Base-by-base conservation (phyloP, 1,140 invertebrate genomes). In the Leptinotarsa defecta region DNA sequence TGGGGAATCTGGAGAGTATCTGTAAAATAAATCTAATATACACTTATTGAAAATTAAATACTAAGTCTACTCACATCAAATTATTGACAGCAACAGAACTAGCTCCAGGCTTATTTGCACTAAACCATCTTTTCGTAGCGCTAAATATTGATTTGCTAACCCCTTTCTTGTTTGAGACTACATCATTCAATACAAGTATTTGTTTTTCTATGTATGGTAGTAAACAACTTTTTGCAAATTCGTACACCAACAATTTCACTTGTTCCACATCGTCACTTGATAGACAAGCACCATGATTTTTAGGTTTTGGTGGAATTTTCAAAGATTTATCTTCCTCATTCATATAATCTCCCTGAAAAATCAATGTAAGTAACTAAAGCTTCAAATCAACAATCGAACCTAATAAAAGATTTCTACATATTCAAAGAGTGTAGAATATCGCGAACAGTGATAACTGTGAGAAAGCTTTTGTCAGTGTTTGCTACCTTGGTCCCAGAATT, bases 71-170 rank as follows among this genome's bases (percentile, higher is more conserved):
- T 88, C 89, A 96, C 94, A 95, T 93, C 64, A 96, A 92, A 82
- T 93, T 90, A 86, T 94, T 95, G 74, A 91, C 90, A 43, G 91
- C 90, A 27, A 75, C 70, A 68, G 76, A 70, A 76, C 78, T 80
- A 68, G 87, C 89, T 64, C 94, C 93, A 24, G 93, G 91, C 86
- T 96, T 97, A 82, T 91, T 95, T 13, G 94, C 93, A 49, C 94
- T 95, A 88, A 98, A 98, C 94, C 95, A 97, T 80, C 97, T 89
- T 87, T 96, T 97, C 8, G 96, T 97, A 11, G 95, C 96, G 86
- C 94, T 96, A 65, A 98, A 90, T 57, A 99, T 86, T 2, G 96
- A 97, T 82, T 95, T 91, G 84, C 96, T 96, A 1, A 98, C 92
- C 11, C 95, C 95, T 87, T 97, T 97, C 82, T 94, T 94, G 82